Evolutionary conservation across 2,888 invertebrate species (phyloP).

Genomic region (Mechanitis mazaeus): DNA sequence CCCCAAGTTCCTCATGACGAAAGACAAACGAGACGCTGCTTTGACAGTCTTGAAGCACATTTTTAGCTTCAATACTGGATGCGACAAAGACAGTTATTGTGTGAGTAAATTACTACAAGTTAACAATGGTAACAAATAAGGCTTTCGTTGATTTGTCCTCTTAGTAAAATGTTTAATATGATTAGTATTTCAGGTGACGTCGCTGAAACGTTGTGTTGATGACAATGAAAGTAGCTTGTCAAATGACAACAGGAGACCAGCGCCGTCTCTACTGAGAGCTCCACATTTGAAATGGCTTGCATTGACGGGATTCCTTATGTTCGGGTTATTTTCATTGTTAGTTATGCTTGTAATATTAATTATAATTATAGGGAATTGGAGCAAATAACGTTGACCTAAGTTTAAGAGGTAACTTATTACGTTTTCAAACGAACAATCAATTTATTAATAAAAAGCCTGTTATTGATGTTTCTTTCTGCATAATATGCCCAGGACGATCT

Average conservation of each 20-base stretch:
- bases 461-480: too few relatives aligned
- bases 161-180: too few relatives aligned
- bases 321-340: slow-evolving; percentile 63
- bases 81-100: slow-evolving; percentile 43
- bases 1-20: slow-evolving; percentile 84
- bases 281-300: slow-evolving; percentile 63
- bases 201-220: slow-evolving; percentile 38
- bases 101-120: slow-evolving; percentile 39
- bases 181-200: slow-evolving; percentile 44
- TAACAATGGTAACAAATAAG: too few relatives aligned
- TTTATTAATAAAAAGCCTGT: too few relatives aligned
- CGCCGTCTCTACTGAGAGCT: slow-evolving; percentile 46
- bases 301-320: slow-evolving; percentile 59
- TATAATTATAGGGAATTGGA: too few relatives aligned
- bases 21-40: slow-evolving; percentile 77
- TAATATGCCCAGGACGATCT: too few relatives aligned
- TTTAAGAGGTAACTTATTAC: too few relatives aligned
- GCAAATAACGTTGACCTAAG: too few relatives aligned
- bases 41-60: slow-evolving; percentile 58
- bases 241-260: slow-evolving; percentile 27
- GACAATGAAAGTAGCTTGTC: neutral
- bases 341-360: slow-evolving; percentile 25
- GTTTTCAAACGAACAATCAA: too few relatives aligned
- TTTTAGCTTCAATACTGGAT: slow-evolving; percentile 50
- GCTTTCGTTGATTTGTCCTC: too few relatives aligned